Percentiles rank a stretch among this genome's conserved stretches.
Evolutionary conservation across 53 echinoderm and acorn worm species (phyloP).

Genomic region (Temnopleurus reevesii): DNA sequence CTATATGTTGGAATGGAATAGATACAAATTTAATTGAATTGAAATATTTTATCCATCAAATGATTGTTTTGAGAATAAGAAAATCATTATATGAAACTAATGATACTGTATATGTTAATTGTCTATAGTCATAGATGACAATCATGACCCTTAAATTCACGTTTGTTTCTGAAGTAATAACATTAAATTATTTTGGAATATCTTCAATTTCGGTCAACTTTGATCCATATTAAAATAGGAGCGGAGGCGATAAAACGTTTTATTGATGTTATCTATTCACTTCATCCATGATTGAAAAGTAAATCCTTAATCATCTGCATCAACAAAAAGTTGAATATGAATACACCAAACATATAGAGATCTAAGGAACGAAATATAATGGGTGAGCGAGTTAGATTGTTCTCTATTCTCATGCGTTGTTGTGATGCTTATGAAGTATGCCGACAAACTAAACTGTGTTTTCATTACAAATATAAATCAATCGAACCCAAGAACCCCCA

Average conservation of each 20-base stretch:
- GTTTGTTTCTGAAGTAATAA: no score
- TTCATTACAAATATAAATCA: slow-evolving; percentile 38
- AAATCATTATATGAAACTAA: no score
- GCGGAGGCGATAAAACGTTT: background rate
- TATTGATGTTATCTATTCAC: background rate
- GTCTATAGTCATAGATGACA: no score
- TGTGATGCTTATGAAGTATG: background rate
- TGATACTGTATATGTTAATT: no score
- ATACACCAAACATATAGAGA: background rate
- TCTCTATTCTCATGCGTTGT: background rate
- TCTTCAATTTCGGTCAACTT: background rate
- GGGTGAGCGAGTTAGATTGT: background rate
- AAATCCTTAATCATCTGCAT: background rate
- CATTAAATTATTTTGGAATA: no score
- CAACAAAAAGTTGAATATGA: background rate
- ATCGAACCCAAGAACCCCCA: background rate
- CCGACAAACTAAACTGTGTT: slow-evolving; percentile 38
- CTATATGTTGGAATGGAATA: no score
- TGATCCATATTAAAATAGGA: background rate
- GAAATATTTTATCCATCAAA: no score
- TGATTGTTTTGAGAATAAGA: no score
- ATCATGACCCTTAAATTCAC: no score
- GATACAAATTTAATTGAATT: no score
- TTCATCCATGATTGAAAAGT: background rate
- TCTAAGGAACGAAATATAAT: background rate